Percentiles rank a stretch among this genome's conserved stretches.
Evolutionary conservation across 1,140 invertebrate genomes (phyloP).

Genomic region (Trissolcus basalis): DNA sequence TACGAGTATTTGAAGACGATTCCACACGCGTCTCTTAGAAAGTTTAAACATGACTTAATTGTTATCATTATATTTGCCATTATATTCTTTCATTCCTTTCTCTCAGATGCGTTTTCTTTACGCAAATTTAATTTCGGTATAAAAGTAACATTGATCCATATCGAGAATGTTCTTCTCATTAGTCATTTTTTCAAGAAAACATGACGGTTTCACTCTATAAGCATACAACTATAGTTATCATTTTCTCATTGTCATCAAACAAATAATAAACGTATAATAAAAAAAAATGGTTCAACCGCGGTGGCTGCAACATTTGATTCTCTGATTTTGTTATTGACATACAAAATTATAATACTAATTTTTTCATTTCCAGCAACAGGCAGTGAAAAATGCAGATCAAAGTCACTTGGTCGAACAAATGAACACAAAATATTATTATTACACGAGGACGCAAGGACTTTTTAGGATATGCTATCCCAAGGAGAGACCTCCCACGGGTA

Average conservation of each 20-base stretch:
- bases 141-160: slow-evolving; percentile 40
- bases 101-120: slow-evolving; percentile 26
- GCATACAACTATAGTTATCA: slow-evolving; percentile 10
- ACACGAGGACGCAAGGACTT: slow-evolving; percentile 90
- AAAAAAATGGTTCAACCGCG: no score
- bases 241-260: no score
- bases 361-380: slow-evolving; percentile 81
- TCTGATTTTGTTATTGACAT: no score
- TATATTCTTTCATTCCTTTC: slow-evolving; percentile 19
- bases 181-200: slow-evolving; percentile 14
- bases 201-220: slow-evolving; percentile 18
- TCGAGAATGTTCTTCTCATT: slow-evolving; percentile 26
- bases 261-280: no score
- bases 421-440: slow-evolving; percentile 90
- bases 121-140: slow-evolving; percentile 35
- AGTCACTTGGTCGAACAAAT: slow-evolving; percentile 85
- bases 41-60: slow-evolving; percentile 6
- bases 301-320: no score
- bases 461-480: slow-evolving; percentile 94
- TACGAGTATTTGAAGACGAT: no score
- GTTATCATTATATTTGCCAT: background rate
- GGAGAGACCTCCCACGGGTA: slow-evolving; percentile 89
- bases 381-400: slow-evolving; percentile 82
- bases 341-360: no score
- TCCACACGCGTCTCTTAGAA: slow-evolving; percentile 28